Base-by-base conservation (phyloP, 2,797 vertebrate genomes). In the Pangasius sanitwongsei region DNA sequence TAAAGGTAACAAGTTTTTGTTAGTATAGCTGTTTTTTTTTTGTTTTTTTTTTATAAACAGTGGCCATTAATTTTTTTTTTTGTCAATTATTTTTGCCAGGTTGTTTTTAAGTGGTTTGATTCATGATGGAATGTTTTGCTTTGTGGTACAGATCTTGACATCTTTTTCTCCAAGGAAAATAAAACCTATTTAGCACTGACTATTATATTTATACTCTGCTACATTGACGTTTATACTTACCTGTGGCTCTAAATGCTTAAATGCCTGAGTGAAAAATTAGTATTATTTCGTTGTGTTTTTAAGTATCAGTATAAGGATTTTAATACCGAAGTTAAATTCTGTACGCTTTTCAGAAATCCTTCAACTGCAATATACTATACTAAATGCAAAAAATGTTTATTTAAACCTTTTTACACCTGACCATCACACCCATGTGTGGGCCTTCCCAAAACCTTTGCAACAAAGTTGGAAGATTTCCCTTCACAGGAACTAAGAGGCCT, bases 181-280 rank as follows among this genome's bases (percentile, higher is more conserved):
- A 95, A 96, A 90, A 85, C 48, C 83, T 94, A 93, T 92, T 95
- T 94, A 93, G 93, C 94, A 95, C 94, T 93, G 89, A 91, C 50
- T 88, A 63, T 86, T 86, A 59, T 88, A 65, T 85, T 84, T 44
- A n/a, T 87, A 67, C 70, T 61, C 48, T 86, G 41, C 65, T 41
- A 57, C 50, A 16, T 83, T 9, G 6, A 78, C 13, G 8, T n/a
- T 55, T 69, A 8, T 37, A 25, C 13, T 69, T 20, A 25, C 61
- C 31, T 75, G 37, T 61, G 53, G 20, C 37, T 57, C 53, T 70
- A 37, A 37, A 37, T 37, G 37, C 37, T 37, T 59, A 25, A 37
- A 11, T 20, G 0, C 50, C 57, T 31, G 9, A 28, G 23, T 9
- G 41, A 53, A 6, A 50, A 50, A 50, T 37, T 13, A n/a, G 8